phyloP scores from a whole-genome alignment of 92 coral and sea anemone genomes.

The Nematostella vectensis region DNA sequence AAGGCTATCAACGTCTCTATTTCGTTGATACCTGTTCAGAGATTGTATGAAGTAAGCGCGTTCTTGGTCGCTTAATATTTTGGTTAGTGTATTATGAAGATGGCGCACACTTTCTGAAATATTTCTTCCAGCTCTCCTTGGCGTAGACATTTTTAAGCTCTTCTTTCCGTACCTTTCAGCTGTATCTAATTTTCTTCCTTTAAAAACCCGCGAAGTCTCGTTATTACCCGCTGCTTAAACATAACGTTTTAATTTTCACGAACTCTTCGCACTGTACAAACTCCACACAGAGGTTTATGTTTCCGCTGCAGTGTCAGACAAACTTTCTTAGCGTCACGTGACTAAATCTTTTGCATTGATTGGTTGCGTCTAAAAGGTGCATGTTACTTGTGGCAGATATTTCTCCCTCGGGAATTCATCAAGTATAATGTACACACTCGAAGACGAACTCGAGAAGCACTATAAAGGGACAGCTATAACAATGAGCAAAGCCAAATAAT shows the following conservation, averaged over 20 bases:
- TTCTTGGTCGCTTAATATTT: slow-evolving; percentile 60
- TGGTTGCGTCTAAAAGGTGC: background rate
- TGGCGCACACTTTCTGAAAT: slow-evolving; percentile 71
- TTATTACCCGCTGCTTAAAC: background rate
- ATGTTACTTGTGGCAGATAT: background rate
- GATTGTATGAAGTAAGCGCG: slow-evolving; percentile 69
- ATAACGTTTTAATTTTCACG: too few relatives aligned
- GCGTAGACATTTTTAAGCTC: slow-evolving; percentile 9
- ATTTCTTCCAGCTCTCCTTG: slow-evolving; percentile 37
- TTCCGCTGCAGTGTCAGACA: background rate
- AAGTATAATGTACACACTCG: too few relatives aligned
- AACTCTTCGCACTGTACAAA: too few relatives aligned
- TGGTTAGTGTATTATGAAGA: slow-evolving; percentile 40
- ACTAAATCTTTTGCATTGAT: background rate
- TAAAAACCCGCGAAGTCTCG: background rate
- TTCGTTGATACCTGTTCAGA: slow-evolving; percentile 75
- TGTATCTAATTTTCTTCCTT: background rate
- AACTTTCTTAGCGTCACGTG: background rate
- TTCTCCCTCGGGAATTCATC: background rate
- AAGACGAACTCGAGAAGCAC: too few relatives aligned
- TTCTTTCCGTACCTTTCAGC: background rate
- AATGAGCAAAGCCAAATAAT: too few relatives aligned
- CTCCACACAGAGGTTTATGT: too few relatives aligned
- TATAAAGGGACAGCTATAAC: too few relatives aligned
- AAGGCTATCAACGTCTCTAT: slow-evolving; percentile 56